Percentiles rank a stretch among this genome's conserved stretches.
phyloP scores from a whole-genome alignment of 2,797 vertebrate genomes.

The Thripadectes ignobilis region DNA sequence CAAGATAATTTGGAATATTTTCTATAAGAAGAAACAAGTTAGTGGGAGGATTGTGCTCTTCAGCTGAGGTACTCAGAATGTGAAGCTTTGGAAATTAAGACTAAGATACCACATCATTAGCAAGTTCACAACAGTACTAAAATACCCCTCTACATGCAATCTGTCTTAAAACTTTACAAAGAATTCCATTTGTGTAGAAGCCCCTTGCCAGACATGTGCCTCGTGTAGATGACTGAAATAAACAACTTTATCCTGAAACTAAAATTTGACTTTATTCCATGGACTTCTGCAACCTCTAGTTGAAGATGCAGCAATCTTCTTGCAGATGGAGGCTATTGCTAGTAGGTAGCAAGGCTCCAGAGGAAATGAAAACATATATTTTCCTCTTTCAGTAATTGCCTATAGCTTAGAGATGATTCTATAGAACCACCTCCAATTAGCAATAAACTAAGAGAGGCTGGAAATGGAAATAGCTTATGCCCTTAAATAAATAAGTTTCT shows the following conservation, averaged over 20 bases:
- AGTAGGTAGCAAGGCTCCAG: neutral
- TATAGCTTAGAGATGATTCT: neutral
- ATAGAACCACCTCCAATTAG: neutral
- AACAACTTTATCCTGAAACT: neutral
- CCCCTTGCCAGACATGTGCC: neutral
- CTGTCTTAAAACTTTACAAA: neutral
- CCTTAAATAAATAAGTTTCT: neutral
- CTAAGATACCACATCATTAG: neutral
- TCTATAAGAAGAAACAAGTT: neutral
- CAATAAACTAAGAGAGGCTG: neutral
- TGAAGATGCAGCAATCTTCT: neutral
- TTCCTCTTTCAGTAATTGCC: neutral
- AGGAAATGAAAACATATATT: neutral
- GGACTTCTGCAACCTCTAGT: neutral
- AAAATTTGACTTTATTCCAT: neutral
- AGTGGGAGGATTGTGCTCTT: neutral
- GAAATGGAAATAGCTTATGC: neutral
- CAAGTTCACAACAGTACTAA: neutral
- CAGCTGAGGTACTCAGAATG: neutral
- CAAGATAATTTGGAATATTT: neutral
- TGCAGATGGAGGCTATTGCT: neutral
- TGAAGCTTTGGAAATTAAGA: neutral
- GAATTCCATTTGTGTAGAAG: neutral
- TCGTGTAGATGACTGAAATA: neutral
- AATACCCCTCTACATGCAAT: neutral